Evolutionary conservation across 2,888 invertebrate species (phyloP), one percentile per base, ranked within the genome.

Genomic region (Eupithecia exiguata): DNA sequence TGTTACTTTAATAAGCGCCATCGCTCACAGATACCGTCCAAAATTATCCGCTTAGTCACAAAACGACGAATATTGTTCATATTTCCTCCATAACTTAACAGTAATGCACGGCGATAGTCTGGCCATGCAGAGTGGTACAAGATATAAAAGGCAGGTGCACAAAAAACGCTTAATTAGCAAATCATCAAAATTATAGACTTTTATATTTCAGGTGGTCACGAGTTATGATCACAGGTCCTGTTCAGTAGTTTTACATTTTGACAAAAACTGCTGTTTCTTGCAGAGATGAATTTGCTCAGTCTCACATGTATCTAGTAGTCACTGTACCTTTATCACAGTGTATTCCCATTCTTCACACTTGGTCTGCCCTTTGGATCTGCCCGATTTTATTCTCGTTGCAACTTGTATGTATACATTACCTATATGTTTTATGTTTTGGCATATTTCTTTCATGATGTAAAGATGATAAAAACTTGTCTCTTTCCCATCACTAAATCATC

Each of bases 11-110:
- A 87, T 87, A 82, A 83, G 80, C 76, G 80, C 78, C 80, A 80
- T 82, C 78, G 77, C 80, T 86, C 83, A 86, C 82, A 84, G 83
- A 85, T 84, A 86, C 84, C 83, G 80, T 83, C 87, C 84, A 78
- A 89, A 90, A 88, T 88, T 86, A 86, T 87, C 85, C 87, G 85
- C 79, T 88, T 89, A 88, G 88, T 89, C 88, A 87, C 87, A 89
- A 88, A 86, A 87, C 85, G 77, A 81, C 73, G 84, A 77, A 86
- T 88, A 88, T 85, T 80, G 85, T 88, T 86, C 84, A 83, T 84
- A 85, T 83, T 81, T 82, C 81, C 82, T 81, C 79, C 82, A 81
- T 83, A 82, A 82, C 79, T 80, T 81, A 78, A 83, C 80, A 79
- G 80, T 85, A 86, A 87, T 87, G 84, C 84, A 85, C 82, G 86